Base-by-base conservation (phyloP, 2,113 vertebrate genomes). In the Sander vitreus region DNA sequence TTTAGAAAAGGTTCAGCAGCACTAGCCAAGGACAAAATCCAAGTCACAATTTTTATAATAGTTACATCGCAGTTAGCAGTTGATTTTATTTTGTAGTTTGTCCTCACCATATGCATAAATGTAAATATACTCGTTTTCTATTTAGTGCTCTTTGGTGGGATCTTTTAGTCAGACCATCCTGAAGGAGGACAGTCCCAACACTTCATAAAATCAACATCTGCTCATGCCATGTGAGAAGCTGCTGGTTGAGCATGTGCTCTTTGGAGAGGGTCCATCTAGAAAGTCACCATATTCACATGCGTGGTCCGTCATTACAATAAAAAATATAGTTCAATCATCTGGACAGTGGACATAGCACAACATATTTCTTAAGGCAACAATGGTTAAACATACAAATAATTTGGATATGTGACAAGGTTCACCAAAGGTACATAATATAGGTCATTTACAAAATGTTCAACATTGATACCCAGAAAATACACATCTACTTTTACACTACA, bases 321-420 rank as follows among this genome's bases (percentile, higher is more conserved):
- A 88, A 51, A 91, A 88, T 86, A 79, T 54, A 78, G 74, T 19
- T 82, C 67, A 64, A 53, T 73, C 73, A 60, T 85, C 73, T 74
- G 53, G 57, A 78, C 62, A 66, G 62, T 83, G 73, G 74, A 83
- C 80, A 81, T 16, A 81, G 59, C 65, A 88, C 48, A 10, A 89
- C 67, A 71, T 60, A 36, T 74, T 82, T 80, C 18, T 89, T 90
- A 93, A 92, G 90, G 93, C 91, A 93, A 57, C 81, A 79, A 89
- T 81, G 91, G 86, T 82, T 77, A 30, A 87, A 85, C 80, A 81
- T 91, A 83, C 47, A 50, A 73, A 88, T 33, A 88, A 27, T 82
- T 62, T 83, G 13, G 59, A 60, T 85, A 78, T 83, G 73, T 23
- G 47, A 88, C 74, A 36, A 25, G n/a, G 48, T 77, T 85, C 58